Conservation (phyloP, 2,888 invertebrate genomes). For the Drosophila paramelanica region DNA sequence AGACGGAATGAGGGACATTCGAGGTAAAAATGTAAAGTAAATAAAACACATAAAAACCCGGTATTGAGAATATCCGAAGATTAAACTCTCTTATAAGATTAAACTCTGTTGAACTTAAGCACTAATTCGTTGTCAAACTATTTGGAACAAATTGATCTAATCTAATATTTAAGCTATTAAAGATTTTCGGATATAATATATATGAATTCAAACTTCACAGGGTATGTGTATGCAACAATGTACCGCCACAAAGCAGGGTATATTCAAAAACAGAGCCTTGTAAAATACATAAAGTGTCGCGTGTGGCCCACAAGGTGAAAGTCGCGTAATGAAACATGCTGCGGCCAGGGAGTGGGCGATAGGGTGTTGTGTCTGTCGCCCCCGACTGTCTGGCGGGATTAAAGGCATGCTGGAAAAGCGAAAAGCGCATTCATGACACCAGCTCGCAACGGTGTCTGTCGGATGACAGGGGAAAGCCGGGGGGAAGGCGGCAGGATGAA, state of each 20-base stretch:
- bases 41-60: conserved; percentile 33
- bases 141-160: too few species aligned
- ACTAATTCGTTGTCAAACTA: too few species aligned
- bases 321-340: conserved; percentile 44
- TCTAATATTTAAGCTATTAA: too few species aligned
- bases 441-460: conserved; percentile 17
- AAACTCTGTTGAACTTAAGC: too few species aligned
- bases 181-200: too few species aligned
- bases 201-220: not conserved
- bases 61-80: rapidly evolving
- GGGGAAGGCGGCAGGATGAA: conserved; percentile 25
- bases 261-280: conserved; percentile 7
- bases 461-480: conserved; percentile 6
- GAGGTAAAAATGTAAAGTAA: conserved; percentile 45
- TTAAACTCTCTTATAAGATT: conserved; percentile 12
- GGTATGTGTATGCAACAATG: not conserved
- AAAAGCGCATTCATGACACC: conserved; percentile 58
- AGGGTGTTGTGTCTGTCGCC: conserved; percentile 16
- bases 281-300: conserved; percentile 44
- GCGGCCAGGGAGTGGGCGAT: not conserved
- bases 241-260: not conserved
- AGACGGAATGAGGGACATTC: conserved; percentile 22
- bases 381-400: conserved; percentile 49
- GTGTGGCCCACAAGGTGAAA: conserved; percentile 21
- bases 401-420: conserved; percentile 34